These are phyloP conservation scores for Calonectris borealis DNA, from an alignment of 2,113 vertebrate genomes.

Conservation along the genomic window DNA sequence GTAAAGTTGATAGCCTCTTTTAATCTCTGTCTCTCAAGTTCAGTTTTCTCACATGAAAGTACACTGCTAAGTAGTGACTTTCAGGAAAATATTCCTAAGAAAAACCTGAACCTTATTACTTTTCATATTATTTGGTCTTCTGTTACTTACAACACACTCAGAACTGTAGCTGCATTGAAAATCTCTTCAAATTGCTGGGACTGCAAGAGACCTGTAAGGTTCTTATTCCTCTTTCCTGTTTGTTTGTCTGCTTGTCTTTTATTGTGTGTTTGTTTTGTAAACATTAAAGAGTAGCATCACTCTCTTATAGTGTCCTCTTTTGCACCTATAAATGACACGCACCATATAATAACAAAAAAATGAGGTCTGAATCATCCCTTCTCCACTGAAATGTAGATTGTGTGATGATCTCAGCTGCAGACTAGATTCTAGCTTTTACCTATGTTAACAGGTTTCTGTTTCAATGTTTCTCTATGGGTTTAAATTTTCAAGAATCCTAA, in stretches of 20 bases:
- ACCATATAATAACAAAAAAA: neutral
- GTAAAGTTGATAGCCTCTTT: neutral
- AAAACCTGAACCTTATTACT: neutral
- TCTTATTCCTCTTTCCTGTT: neutral
- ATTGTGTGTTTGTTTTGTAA: neutral
- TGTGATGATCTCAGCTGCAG: neutral
- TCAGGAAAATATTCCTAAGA: neutral
- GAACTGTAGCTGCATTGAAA: neutral
- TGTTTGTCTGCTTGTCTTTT: neutral
- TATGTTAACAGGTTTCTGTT: neutral
- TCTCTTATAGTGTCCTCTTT: neutral
- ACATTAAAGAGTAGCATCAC: neutral
- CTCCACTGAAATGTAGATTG: neutral
- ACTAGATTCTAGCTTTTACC: neutral
- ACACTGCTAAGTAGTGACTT: neutral
- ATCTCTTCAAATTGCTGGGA: neutral
- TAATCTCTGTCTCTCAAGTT: neutral
- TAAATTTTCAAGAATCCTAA: neutral
- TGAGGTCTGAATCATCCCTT: neutral
- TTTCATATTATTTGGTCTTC: neutral
- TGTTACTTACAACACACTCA: neutral
- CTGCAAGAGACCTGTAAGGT: neutral
- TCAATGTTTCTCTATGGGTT: neutral
- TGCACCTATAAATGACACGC: neutral
- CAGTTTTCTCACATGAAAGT: neutral